A percentile compares a stretch with the other conserved stretches of the same genome.
These are phyloP conservation scores for Stenichneumon culpator DNA, from an alignment of 2,888 invertebrate species.

Conservation along the genomic window DNA sequence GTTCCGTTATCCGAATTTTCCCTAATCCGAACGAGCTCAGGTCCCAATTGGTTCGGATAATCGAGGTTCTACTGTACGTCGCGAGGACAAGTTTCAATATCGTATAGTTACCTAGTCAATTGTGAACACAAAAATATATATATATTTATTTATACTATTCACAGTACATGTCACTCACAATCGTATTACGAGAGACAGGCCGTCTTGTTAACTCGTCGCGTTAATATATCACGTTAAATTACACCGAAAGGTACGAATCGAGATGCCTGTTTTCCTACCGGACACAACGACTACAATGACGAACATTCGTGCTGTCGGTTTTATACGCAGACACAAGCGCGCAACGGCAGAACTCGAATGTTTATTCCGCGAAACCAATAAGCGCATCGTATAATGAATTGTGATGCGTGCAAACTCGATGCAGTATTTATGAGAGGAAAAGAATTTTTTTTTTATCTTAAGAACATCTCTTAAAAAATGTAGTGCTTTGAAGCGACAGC, in stretches of 20 bases:
- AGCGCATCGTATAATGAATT: conserved; percentile 21
- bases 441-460: conserved; percentile 12
- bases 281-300: conserved; percentile 10
- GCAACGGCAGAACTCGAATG: too few species aligned
- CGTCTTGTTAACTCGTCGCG: conserved; percentile 11
- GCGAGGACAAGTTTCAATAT: conserved; percentile 38
- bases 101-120: conserved; percentile 15
- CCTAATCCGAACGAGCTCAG: too few species aligned
- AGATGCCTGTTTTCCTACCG: conserved; percentile 27
- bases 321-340: not conserved
- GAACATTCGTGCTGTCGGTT: conserved; percentile 1
- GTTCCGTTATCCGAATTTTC: too few species aligned
- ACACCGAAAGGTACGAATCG: conserved; percentile 22
- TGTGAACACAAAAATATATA: conserved; percentile 32
- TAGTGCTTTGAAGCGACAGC: not conserved
- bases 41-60: too few species aligned
- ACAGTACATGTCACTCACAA: conserved; percentile 27
- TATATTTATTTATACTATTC: conserved; percentile 44
- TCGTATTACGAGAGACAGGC: conserved; percentile 1
- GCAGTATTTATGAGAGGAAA: conserved; percentile 27
- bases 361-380: not conserved
- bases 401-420: conserved; percentile 18
- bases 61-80: too few species aligned
- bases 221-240: conserved; percentile 11
- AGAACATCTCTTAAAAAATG: conserved; percentile 30